phyloP scores from a whole-genome alignment of 2,113 vertebrate genomes.

The Pogonocichla stellata region DNA sequence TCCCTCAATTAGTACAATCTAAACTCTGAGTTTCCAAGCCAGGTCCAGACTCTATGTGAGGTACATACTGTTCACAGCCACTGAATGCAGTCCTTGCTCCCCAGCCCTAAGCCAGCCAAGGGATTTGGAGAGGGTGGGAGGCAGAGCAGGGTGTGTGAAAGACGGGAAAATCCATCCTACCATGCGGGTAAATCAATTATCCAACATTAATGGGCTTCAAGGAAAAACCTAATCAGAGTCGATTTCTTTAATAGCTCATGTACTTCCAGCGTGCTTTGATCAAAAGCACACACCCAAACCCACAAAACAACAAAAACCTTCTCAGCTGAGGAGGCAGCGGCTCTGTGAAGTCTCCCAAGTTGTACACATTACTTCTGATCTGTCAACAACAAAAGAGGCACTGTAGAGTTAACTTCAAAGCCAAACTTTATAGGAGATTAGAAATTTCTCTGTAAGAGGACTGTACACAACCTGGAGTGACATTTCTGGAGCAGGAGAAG shows the following conservation, averaged over 20 bases:
- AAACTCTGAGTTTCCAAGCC: background rate
- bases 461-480: background rate
- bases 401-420: background rate
- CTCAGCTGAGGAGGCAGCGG: background rate
- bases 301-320: background rate
- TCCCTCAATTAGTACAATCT: background rate
- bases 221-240: background rate
- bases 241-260: background rate
- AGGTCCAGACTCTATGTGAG: background rate
- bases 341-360: background rate
- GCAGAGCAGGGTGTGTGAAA: background rate
- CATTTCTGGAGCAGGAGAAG: slow-evolving; percentile 7
- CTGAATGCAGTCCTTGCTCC: background rate
- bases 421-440: background rate
- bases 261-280: background rate
- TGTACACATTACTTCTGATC: background rate
- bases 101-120: background rate
- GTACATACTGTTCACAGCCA: background rate
- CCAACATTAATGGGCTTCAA: background rate
- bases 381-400: background rate
- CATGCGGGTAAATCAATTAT: background rate
- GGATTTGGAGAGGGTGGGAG: background rate
- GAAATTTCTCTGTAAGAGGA: background rate
- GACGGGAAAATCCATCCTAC: background rate
- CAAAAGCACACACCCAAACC: background rate